Evolutionary conservation across 2,888 invertebrate genomes (phyloP).

Genomic region (Nysson spinosus): DNA sequence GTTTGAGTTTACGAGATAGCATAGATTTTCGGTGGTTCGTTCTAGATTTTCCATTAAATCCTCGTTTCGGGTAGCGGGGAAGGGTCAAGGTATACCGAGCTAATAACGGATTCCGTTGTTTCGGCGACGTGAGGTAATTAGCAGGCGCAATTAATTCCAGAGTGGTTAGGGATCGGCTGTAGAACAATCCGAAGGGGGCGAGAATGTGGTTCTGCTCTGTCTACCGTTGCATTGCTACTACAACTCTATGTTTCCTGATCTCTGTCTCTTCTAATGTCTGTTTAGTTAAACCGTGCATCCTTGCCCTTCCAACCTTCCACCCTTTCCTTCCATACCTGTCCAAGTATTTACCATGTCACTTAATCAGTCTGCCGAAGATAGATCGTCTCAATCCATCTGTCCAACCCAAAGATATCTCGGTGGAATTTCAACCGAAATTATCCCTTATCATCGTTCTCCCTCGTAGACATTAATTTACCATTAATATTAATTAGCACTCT

Average conservation of each 20-base stretch:
- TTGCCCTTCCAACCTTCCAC: no score
- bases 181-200: slow-evolving; percentile 42
- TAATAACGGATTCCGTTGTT: slow-evolving; percentile 63
- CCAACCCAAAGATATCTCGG: not conserved
- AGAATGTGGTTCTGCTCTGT: slow-evolving; percentile 51
- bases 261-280: slow-evolving; percentile 38
- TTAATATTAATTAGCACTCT: no score
- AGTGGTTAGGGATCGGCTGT: slow-evolving; percentile 54
- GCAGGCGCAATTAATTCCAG: slow-evolving; percentile 66
- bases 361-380: slow-evolving; percentile 31
- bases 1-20: no score
- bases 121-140: slow-evolving; percentile 64
- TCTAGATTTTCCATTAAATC: slow-evolving; percentile 38
- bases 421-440: slow-evolving; percentile 1
- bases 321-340: slow-evolving; percentile 36
- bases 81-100: slow-evolving; percentile 47
- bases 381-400: slow-evolving; percentile 7
- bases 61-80: slow-evolving; percentile 7
- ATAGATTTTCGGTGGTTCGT: slow-evolving; percentile 4
- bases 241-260: slow-evolving; percentile 35
- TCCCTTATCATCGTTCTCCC: not conserved
- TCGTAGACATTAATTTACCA: no score
- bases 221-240: slow-evolving; percentile 37
- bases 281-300: slow-evolving; percentile 21
- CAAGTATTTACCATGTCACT: slow-evolving; percentile 19